Conservation (phyloP, 2,797 vertebrate species). For the Coregonus ussuriensis region DNA sequence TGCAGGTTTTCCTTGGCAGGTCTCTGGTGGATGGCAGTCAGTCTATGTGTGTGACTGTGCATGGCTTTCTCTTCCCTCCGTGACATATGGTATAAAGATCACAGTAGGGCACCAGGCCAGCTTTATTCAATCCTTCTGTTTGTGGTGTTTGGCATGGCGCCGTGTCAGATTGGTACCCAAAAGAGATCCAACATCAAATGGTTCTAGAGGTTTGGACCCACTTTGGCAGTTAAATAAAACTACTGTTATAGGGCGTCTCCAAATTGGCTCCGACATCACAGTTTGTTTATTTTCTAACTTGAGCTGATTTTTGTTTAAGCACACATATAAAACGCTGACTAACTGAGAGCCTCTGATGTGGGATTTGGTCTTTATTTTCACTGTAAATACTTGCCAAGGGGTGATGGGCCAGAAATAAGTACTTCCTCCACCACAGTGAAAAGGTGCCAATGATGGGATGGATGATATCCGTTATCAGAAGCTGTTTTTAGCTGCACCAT, state of each 20-base stretch:
- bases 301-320: conserved; percentile 46
- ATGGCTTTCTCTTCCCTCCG: conserved; percentile 39
- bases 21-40: conserved; percentile 2
- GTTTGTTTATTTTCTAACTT: conserved; percentile 65
- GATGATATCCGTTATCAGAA: not conserved
- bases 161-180: conserved; percentile 66
- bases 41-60: conserved; percentile 16
- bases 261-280: conserved; percentile 63
- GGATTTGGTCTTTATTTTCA: conserved; percentile 26
- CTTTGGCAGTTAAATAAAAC: conserved; percentile 60
- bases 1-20: conserved; percentile 2
- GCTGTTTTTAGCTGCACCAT: not conserved
- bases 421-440: not conserved
- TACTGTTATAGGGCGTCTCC: conserved; percentile 56
- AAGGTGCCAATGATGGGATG: not conserved
- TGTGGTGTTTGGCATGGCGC: conserved; percentile 63
- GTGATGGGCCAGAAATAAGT: conserved; percentile 2
- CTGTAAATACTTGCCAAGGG: conserved; percentile 31
- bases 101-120: conserved; percentile 54
- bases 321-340: conserved; percentile 19
- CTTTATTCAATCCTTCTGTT: conserved; percentile 61
- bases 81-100: conserved; percentile 61
- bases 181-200: conserved; percentile 63
- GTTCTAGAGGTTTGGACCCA: conserved; percentile 32
- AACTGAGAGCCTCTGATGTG: conserved; percentile 33